Conservation (phyloP, 2,797 vertebrate genomes). For the Pelochelys cantorii region DNA sequence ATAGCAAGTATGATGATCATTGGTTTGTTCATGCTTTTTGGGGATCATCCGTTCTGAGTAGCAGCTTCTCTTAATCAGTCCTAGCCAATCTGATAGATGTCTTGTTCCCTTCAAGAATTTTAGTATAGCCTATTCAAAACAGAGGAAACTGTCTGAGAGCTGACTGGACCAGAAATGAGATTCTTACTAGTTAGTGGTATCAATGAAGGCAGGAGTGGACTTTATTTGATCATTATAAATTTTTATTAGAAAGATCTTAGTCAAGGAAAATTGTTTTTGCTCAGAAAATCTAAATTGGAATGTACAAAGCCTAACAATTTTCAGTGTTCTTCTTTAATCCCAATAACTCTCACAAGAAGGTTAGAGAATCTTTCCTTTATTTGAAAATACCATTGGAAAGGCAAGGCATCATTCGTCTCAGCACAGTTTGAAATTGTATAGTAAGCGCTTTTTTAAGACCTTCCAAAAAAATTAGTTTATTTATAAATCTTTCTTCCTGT, state of each 20-base stretch:
- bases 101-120: background rate
- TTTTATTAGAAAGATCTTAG: conserved; percentile 16
- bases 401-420: background rate
- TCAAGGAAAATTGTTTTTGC: conserved; percentile 41
- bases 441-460: conserved; percentile 1
- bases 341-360: background rate
- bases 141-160: background rate
- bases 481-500: conserved; percentile 20
- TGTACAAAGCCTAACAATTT: conserved; percentile 41
- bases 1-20: background rate
- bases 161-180: background rate
- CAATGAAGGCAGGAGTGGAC: background rate
- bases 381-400: background rate
- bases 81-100: background rate
- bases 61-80: background rate
- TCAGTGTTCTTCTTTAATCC: conserved; percentile 38
- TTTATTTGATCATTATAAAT: background rate
- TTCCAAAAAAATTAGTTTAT: background rate
- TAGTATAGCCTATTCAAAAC: background rate
- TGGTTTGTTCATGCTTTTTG: background rate
- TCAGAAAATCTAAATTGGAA: conserved; percentile 24
- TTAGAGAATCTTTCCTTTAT: conserved; percentile 39
- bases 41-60: background rate
- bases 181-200: background rate
- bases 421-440: background rate